Conservation (phyloP, 2,888 invertebrate genomes). For the Spodoptera littoralis region DNA sequence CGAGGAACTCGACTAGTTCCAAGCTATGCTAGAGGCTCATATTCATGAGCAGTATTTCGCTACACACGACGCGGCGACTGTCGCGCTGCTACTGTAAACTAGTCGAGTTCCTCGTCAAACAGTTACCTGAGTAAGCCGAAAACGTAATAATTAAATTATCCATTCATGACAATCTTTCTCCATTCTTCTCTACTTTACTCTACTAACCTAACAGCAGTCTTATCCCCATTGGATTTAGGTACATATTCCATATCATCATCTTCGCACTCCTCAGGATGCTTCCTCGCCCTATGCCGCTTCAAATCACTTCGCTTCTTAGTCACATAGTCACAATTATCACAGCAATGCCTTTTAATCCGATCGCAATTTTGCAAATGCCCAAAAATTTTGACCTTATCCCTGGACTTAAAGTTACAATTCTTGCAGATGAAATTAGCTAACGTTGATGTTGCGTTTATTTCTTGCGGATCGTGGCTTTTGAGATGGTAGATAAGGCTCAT, state of each 20-base stretch:
- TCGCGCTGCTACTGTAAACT: too few relatives aligned
- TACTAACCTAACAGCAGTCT: background rate
- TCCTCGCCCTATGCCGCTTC: conserved; percentile 59
- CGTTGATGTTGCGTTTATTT: too few relatives aligned
- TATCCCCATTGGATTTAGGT: background rate
- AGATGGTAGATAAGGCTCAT: conserved; percentile 79
- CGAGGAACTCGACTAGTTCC: too few relatives aligned
- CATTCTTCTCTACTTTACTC: too few relatives aligned
- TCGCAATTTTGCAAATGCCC: conserved; percentile 29
- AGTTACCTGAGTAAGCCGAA: too few relatives aligned
- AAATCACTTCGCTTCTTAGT: conserved; percentile 65
- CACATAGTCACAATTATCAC: conserved; percentile 63
- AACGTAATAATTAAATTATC: too few relatives aligned
- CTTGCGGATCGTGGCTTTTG: conserved; percentile 62
- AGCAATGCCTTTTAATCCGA: conserved; percentile 41
- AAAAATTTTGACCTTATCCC: conserved; percentile 11
- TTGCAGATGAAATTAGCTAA: conserved; percentile 32
- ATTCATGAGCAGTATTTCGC: too few relatives aligned
- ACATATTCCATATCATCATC: conserved; percentile 40
- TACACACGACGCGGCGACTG: too few relatives aligned
- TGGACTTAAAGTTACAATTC: conserved; percentile 33
- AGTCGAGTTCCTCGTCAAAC: too few relatives aligned
- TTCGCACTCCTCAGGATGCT: conserved; percentile 43
- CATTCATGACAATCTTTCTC: too few relatives aligned
- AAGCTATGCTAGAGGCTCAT: too few relatives aligned